Evolutionary conservation across 53 echinoderm and acorn worm genomes (phyloP).

Genomic region (Holothuria leucospilota): DNA sequence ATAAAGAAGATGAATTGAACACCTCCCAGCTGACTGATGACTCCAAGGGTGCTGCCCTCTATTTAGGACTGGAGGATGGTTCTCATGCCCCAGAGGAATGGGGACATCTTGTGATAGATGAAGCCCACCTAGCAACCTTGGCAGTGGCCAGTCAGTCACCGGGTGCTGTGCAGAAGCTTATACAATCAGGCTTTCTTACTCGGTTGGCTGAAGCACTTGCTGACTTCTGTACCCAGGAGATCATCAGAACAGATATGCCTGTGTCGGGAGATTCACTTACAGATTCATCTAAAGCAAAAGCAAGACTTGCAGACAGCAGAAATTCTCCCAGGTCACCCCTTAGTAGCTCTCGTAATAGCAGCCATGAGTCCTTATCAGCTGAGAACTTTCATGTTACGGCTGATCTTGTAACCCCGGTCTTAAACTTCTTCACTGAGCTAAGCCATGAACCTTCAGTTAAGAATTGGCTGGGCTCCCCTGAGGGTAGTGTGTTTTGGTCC

Average conservation of each 20-base stretch:
- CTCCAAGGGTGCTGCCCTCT: slow-evolving; percentile 80
- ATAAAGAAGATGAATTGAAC: slow-evolving; percentile 80
- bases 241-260: slow-evolving; percentile 52
- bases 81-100: slow-evolving; percentile 18
- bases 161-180: slow-evolving; percentile 72
- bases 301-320: slow-evolving; percentile 36
- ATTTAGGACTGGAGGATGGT: slow-evolving; percentile 22
- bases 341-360: slow-evolving; percentile 59
- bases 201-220: slow-evolving; percentile 84
- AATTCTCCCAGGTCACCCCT: slow-evolving; percentile 72
- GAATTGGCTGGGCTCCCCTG: slow-evolving; percentile 89
- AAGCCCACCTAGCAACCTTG: slow-evolving; percentile 84
- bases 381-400: slow-evolving; percentile 84
- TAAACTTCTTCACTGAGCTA: slow-evolving; percentile 91
- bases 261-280: slow-evolving; percentile 65
- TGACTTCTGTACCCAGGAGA: slow-evolving; percentile 88
- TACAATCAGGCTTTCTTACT: slow-evolving; percentile 83
- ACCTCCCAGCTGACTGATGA: slow-evolving; percentile 83
- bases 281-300: slow-evolving; percentile 82
- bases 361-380: slow-evolving; percentile 64
- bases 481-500: slow-evolving; percentile 94
- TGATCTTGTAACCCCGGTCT: slow-evolving; percentile 91
- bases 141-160: slow-evolving; percentile 88
- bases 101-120: slow-evolving; percentile 89
- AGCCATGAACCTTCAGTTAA: slow-evolving; percentile 81